Base-by-base conservation (phyloP, 2,797 vertebrate species). In the Aeoliscus strigatus region DNA sequence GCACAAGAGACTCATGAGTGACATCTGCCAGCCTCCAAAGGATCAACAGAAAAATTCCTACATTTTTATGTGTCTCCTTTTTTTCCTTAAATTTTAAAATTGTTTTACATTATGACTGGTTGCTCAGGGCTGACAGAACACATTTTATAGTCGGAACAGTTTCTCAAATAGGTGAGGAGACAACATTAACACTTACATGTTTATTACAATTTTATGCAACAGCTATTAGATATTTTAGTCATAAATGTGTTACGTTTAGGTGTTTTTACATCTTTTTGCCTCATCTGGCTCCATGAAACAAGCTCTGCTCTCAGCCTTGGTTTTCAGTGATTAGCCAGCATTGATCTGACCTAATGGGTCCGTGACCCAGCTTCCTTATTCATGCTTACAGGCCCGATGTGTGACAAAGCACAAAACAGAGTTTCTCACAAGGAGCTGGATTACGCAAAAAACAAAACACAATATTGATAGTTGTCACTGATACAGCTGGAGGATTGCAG, bases 291-390 rank as follows among this genome's bases (percentile, higher is more conserved):
- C 34, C 12, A 30, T 4, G 39, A 60, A 39, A 39, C 23, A 31
- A 50, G 27, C 53, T 60, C 35, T 51, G 56, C 46, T 52, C 17
- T 50, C 27, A 45, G 18, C 33, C 27, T 27, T 28, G 23, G 35
- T 36, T 42, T 39, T 25, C 14, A 3, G 29, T 68, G 42, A 64
- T 75, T 62, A 52, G 51, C 33, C 57, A 33, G 29, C 51, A 76
- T 66, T 63, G 72, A 81, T 77, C 52, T 44, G 48, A 50, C 45
- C 48, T 56, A 71, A 73, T 75, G 67, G 40, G 43, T 68, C 29
- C 60, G 65, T 76, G 67, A 59, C 60, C 63, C 52, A 69, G 8
- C 53, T 27, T 41, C 17, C 16, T 43, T 31, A 18, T 56, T 44
- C 46, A 34, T 63, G 51, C 53, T 51, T 27, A 29, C 13, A 40